Conservation (phyloP, 2,888 invertebrate genomes). For the Colletes collaris region DNA sequence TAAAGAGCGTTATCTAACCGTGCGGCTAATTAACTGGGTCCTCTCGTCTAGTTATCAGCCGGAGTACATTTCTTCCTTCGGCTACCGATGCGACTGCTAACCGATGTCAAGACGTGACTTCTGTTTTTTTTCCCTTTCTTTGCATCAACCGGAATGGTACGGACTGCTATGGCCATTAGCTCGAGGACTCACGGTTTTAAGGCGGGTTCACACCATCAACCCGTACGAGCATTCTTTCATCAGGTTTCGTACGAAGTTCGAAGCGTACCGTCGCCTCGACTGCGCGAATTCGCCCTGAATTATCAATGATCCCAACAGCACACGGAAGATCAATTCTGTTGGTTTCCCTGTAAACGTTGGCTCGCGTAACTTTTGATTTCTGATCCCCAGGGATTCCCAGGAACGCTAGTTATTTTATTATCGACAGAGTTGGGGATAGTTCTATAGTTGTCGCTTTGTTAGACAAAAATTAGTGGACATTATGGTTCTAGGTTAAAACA, state of each 20-base stretch:
- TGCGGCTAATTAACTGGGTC: conserved; percentile 51
- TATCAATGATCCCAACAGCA: too few relatives aligned
- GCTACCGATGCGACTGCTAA: not conserved
- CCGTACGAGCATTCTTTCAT: not conserved
- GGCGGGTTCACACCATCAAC: not conserved
- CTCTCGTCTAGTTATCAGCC: conserved; percentile 27
- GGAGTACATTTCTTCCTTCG: conserved; percentile 25
- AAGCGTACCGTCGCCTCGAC: too few relatives aligned
- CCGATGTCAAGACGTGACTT: not conserved
- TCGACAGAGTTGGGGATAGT: conserved; percentile 17
- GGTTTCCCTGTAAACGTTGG: too few relatives aligned
- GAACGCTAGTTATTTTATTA: not conserved
- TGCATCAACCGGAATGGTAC: not conserved
- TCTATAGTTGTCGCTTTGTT: not conserved
- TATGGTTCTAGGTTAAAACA: not conserved
- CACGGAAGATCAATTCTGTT: too few relatives aligned
- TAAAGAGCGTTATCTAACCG: conserved; percentile 53
- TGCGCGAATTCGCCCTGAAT: too few relatives aligned
- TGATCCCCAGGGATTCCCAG: not conserved
- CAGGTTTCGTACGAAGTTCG: too few relatives aligned
- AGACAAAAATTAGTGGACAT: not conserved
- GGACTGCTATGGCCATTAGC: not conserved
- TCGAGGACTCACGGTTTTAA: not conserved
- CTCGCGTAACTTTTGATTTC: too few relatives aligned
- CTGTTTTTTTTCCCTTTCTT: not conserved